Conservation (phyloP, 2,797 vertebrate species). For the Cuniculus paca region DNA sequence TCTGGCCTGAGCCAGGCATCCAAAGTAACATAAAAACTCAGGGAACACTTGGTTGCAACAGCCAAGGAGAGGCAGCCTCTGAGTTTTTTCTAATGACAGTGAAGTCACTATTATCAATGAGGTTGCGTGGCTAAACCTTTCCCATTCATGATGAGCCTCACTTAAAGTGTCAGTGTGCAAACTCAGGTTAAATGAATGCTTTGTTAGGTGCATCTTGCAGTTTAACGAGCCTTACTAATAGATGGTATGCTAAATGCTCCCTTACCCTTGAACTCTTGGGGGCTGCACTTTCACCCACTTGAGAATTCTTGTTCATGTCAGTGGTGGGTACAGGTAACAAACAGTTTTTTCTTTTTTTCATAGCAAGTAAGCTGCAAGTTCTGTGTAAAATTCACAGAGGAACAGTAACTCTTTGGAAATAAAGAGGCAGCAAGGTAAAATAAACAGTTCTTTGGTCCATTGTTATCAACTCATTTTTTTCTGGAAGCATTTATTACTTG, state of each 20-base stretch:
- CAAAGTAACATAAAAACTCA: background rate
- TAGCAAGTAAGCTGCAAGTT: slow-evolving; percentile 75
- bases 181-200: background rate
- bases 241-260: background rate
- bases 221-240: background rate
- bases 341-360: slow-evolving; percentile 13
- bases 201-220: background rate
- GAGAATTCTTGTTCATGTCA: slow-evolving; percentile 67
- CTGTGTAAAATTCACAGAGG: slow-evolving; percentile 42
- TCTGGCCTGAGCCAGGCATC: background rate
- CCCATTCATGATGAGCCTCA: background rate
- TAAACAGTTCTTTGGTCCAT: slow-evolving; percentile 28
- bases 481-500: slow-evolving; percentile 69
- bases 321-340: slow-evolving; percentile 38
- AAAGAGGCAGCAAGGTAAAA: background rate
- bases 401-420: background rate
- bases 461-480: slow-evolving; percentile 55
- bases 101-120: background rate
- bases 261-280: background rate
- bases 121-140: background rate
- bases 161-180: background rate
- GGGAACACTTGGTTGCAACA: background rate
- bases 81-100: background rate
- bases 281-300: slow-evolving; percentile 48
- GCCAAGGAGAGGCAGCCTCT: background rate